These are phyloP conservation scores for Natator depressus DNA, from an alignment of 2,113 vertebrate genomes.

Conservation along the genomic window DNA sequence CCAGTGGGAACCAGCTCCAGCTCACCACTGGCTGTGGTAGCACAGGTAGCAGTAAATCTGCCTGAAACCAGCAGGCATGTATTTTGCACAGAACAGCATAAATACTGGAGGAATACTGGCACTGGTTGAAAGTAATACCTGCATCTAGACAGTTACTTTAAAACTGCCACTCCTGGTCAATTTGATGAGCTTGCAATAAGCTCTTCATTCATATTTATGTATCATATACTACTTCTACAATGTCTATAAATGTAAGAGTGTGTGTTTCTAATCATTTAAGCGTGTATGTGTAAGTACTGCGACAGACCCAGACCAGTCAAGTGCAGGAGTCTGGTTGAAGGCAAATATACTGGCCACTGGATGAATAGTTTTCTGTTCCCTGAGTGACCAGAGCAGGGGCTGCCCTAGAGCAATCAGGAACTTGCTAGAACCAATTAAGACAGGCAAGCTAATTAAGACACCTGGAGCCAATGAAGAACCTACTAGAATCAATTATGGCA, in stretches of 20 bases:
- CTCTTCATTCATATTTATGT: not conserved
- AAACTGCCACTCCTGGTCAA: not conserved
- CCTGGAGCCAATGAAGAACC: too few relatives aligned
- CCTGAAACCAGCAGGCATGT: not conserved
- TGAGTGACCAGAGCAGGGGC: too few relatives aligned
- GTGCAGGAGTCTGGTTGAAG: too few relatives aligned
- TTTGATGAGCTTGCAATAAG: not conserved
- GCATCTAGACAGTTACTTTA: not conserved
- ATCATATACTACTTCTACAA: not conserved
- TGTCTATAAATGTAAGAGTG: not conserved
- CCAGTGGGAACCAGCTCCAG: too few relatives aligned
- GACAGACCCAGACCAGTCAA: too few relatives aligned
- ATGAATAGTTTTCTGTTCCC: too few relatives aligned
- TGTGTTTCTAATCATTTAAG: slow-evolving; percentile 24
- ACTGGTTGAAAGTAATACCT: not conserved
- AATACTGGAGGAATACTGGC: not conserved
- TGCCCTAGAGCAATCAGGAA: too few relatives aligned
- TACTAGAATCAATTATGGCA: too few relatives aligned
- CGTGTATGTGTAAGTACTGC: not conserved
- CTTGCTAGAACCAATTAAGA: too few relatives aligned
- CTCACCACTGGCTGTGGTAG: too few relatives aligned
- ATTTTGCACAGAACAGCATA: not conserved
- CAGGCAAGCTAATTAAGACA: too few relatives aligned
- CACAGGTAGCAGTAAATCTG: not conserved
- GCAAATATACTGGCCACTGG: too few relatives aligned